A percentile compares a stretch with the other conserved stretches of the same genome.
Conservation (phyloP, 2,113 vertebrate species). For the Forbesichthys papilliferus region DNA sequence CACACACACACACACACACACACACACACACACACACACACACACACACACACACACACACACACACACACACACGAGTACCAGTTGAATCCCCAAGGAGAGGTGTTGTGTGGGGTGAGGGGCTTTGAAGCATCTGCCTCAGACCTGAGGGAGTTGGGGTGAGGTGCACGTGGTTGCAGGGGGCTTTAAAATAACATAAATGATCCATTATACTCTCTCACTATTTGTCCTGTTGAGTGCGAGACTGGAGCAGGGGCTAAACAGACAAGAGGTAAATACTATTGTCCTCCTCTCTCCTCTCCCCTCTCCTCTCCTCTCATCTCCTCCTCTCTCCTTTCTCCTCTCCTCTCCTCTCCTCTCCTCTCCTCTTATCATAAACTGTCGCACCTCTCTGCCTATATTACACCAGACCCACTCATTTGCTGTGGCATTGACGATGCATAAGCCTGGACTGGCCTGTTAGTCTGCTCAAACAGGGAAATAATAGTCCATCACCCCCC, state of each 20-base stretch:
- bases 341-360: background rate
- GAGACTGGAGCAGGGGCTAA: constrained; percentile 56
- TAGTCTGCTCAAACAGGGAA: background rate
- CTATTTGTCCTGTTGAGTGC: constrained; percentile 61
- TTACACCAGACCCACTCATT: constrained; percentile 35
- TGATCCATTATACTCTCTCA: constrained; percentile 27
- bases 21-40: no score
- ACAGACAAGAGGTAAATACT: constrained; percentile 37
- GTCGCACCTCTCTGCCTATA: constrained; percentile 39
- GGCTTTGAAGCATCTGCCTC: no score
- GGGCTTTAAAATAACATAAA: constrained; percentile 45
- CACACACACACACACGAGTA: background rate
- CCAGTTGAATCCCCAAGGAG: constrained; percentile 25
- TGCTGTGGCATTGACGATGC: constrained; percentile 46
- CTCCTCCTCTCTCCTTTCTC: background rate
- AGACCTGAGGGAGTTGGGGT: constrained; percentile 49
- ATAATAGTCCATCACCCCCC: constrained; percentile 6
- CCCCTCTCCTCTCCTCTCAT: constrained; percentile 7
- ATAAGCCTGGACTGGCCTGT: constrained; percentile 22
- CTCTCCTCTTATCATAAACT: constrained; percentile 43
- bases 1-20: background rate
- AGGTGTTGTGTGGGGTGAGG: background rate
- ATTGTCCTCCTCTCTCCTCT: background rate
- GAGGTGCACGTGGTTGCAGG: constrained; percentile 35
- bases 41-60: background rate